phyloP scores from a whole-genome alignment of 2,797 vertebrate genomes.

The Hemitrygon akajei region DNA sequence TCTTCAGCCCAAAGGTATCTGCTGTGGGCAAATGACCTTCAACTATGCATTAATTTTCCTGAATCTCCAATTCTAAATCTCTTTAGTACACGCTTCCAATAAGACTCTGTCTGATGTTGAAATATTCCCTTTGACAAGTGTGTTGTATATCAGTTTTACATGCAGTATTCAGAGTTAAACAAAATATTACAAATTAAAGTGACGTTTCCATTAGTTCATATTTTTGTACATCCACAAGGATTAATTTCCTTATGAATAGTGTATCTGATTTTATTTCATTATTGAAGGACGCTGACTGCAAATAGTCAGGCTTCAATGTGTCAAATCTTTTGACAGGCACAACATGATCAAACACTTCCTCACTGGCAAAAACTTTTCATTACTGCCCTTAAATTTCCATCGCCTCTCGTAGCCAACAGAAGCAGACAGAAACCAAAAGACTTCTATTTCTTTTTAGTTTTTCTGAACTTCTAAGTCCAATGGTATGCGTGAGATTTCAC shows the following conservation, averaged over 20 bases:
- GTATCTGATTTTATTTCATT: neutral
- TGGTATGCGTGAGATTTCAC: neutral
- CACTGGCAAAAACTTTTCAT: constrained; percentile 14
- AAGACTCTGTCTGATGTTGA: neutral
- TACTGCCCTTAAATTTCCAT: neutral
- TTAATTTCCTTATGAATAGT: neutral
- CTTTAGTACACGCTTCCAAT: neutral
- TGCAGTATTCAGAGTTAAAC: too few species aligned
- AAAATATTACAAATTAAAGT: neutral
- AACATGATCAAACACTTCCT: constrained; percentile 12
- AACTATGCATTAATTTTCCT: too few species aligned
- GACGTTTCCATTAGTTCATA: neutral
- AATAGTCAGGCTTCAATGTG: neutral
- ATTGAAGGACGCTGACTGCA: neutral
- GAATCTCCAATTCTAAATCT: too few species aligned
- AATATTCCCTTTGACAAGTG: neutral
- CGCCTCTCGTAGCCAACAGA: neutral
- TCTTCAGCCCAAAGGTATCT: too few species aligned
- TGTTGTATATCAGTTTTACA: neutral
- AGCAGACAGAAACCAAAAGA: neutral
- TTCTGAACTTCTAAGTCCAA: neutral
- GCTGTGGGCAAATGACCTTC: too few species aligned
- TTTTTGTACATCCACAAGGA: neutral
- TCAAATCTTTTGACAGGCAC: constrained; percentile 30
- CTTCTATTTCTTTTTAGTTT: neutral